Evolutionary conservation across 2,113 vertebrate species (phyloP), one percentile per base, ranked within the genome.

Genomic region (Zapornia atra): DNA sequence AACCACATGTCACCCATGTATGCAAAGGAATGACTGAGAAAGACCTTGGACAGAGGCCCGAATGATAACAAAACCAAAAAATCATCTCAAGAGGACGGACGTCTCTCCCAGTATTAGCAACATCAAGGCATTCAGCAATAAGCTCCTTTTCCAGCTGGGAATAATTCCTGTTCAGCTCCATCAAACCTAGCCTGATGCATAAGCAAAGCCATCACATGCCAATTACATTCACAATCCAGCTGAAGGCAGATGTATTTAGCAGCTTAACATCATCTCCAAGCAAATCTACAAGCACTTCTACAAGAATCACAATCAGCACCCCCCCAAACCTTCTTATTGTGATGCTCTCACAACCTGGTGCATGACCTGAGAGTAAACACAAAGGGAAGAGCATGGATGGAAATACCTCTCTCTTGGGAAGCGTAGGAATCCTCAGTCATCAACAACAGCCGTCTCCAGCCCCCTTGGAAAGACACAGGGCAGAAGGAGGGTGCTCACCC

Each of bases 121-220:
- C 11, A 31, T 73, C 24, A 42, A 72, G 61, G 57, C 26, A 31
- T 76, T 83, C 15, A 9, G 75, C 50, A 81, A 46, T 40, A 42
- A 90, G 16, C 25, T 90, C 6, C 36, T 77, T 73, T 86, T 83
- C 86, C 86, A 88, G 68, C 59, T 80, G 82, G 70, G 75, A 59
- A n/a, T 75, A 66, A 44, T 18, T 66, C 60, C 11, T 34, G 51
- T 73, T 76, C 31, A 48, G 3, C 22, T 83, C 75, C 54, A 44
- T 53, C 82, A 56, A 56, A 66, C 26, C 69, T 5, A 17, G 6
- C 44, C 54, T 0, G 0, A 4, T 25, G 54, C 50, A 53, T 0
- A 3, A 78, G 57, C n/a, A 51, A 68, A 91, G 81, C 73, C 1
- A 0, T 42, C 75, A 50, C 50, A 50, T 36, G 50, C 59, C 13